Evolutionary conservation across 2,797 vertebrate species (phyloP), one percentile per base, ranked within the genome.

Genomic region (Euphonia xanthogaster): DNA sequence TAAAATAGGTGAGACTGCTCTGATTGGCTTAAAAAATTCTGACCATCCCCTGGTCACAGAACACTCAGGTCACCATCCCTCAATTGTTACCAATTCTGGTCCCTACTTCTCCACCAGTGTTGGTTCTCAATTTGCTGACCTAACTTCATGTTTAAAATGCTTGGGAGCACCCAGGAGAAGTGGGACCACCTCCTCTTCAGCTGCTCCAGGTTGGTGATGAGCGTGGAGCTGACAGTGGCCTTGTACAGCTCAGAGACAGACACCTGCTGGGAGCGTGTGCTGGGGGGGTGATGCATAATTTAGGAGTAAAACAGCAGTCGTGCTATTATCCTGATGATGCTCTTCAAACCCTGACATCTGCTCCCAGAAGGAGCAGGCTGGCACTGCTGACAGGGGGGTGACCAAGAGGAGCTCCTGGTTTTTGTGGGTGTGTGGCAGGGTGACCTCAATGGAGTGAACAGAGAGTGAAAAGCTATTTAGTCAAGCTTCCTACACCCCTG

Each of bases 271-370:
- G 40, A 91, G 15, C 1, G 0, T 55, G 77, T 79, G 51, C 83
- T 82, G 40, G 25, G 23, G 28, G 33, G 27, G 7, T 73, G 74
- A 90, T 94, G 27, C 44, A 92, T 94, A 77, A 95, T 93, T 94
- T 35, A 95, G 75, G 77, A 68, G 19, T 16, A 35, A 93, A 82
- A 12, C 53, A 92, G 39, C n/a, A 82, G 44, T 60, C 0, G 0
- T 71, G 86, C n/a, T 82, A 31, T 87, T 94, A 79, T 89, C 88
- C 84, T 53, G 80, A 61, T 57, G 53, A 30, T 74, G 60, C 23
- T 66, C 45, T 63, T 78, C 53, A 22, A 86, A 72, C 27, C 21
- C 61, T 86, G 58, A 30, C 76, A 35, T 73, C 37, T 66, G 73
- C 51, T 78, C 47, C 18, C 6, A 9, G 51, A 53, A 65, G 22